Evolutionary conservation across 2,888 invertebrate genomes (phyloP).

Genomic region (Erebia epiphron): DNA sequence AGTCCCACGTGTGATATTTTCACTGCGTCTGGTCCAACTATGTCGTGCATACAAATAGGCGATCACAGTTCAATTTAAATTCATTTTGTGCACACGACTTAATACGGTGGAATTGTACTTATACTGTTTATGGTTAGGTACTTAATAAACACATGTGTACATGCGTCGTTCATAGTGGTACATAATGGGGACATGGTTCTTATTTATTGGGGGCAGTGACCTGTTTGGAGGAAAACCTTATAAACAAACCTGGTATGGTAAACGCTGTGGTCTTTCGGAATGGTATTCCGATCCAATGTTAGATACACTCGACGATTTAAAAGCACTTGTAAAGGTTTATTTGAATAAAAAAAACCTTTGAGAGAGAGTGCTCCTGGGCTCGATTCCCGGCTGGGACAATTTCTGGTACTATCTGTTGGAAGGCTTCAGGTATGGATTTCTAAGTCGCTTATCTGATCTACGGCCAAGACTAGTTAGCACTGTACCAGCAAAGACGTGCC

Average conservation of each 20-base stretch:
- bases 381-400: too few relatives aligned
- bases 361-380: too few relatives aligned
- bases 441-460: too few relatives aligned
- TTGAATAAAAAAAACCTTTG: too few relatives aligned
- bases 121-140: slow-evolving; percentile 15
- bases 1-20: slow-evolving; percentile 13
- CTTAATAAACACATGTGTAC: slow-evolving; percentile 17
- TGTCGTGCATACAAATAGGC: slow-evolving; percentile 35
- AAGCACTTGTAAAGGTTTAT: too few relatives aligned
- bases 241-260: background rate
- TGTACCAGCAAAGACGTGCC: too few relatives aligned
- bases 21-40: slow-evolving; percentile 16
- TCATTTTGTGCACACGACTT: slow-evolving; percentile 31
- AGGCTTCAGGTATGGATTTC: too few relatives aligned
- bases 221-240: background rate
- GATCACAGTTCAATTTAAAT: slow-evolving; percentile 28
- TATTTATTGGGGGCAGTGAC: background rate
- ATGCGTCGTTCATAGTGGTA: background rate
- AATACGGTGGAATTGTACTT: slow-evolving; percentile 20
- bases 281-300: too few relatives aligned
- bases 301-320: too few relatives aligned
- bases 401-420: too few relatives aligned
- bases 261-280: too few relatives aligned
- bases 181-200: background rate
- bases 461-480: too few relatives aligned